These are phyloP conservation scores for Hippoglossus stenolepis DNA, from an alignment of 2,113 vertebrate genomes.

Conservation along the genomic window DNA sequence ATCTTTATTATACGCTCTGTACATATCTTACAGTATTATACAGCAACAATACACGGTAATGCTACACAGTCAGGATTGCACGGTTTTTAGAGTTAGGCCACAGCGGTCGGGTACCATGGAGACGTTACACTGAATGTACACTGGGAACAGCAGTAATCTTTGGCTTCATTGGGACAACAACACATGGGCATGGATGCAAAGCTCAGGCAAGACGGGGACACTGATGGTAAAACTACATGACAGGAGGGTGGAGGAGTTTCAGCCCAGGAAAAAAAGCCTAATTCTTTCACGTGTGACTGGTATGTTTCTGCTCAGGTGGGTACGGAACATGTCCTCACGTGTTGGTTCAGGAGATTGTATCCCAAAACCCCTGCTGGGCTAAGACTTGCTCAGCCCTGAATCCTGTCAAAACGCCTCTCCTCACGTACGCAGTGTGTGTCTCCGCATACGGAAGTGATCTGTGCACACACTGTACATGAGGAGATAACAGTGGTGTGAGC, in stretches of 20 bases:
- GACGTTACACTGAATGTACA: slow-evolving; percentile 46
- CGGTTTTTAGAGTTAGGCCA: slow-evolving; percentile 76
- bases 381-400: slow-evolving; percentile 36
- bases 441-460: slow-evolving; percentile 23
- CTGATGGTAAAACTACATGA: neutral
- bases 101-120: slow-evolving; percentile 74
- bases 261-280: neutral
- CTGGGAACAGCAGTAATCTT: slow-evolving; percentile 69
- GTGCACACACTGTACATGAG: neutral
- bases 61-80: slow-evolving; percentile 80
- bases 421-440: slow-evolving; percentile 13
- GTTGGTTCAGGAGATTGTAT: slow-evolving; percentile 25
- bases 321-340: neutral
- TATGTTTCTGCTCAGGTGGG: neutral
- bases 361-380: slow-evolving; percentile 29
- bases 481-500: neutral
- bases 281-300: neutral
- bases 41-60: slow-evolving; percentile 75
- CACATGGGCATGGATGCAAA: slow-evolving; percentile 4
- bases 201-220: slow-evolving; percentile 3
- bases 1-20: slow-evolving; percentile 81
- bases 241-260: neutral
- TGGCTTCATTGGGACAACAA: slow-evolving; percentile 69
- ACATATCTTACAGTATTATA: slow-evolving; percentile 83
- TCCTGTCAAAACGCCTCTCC: slow-evolving; percentile 28